Evolutionary conservation across 2,888 invertebrate species (phyloP).

Genomic region (Psylliodes chrysocephalus): DNA sequence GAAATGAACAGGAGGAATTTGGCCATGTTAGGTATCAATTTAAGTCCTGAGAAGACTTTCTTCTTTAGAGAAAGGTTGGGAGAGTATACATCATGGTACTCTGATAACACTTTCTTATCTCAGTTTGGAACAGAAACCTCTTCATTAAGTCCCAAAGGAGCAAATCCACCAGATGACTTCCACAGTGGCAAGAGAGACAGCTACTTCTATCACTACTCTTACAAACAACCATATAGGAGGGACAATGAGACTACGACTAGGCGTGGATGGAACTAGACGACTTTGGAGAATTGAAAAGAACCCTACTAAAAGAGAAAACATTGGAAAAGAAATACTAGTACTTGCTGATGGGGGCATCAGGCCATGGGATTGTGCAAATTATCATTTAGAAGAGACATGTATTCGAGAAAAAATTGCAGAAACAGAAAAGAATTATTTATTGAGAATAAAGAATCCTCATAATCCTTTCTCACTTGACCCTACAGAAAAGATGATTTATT

Average conservation of each 20-base stretch:
- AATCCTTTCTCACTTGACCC: slow-evolving; percentile 19
- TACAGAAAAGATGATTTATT: slow-evolving; percentile 5
- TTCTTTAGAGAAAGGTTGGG: slow-evolving; percentile 39
- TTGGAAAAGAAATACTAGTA: slow-evolving; percentile 6
- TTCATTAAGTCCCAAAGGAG: slow-evolving; percentile 41
- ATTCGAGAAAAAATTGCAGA: not conserved
- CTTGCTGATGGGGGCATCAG: slow-evolving; percentile 17
- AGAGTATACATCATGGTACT: slow-evolving; percentile 49
- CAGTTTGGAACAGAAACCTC: slow-evolving; percentile 47
- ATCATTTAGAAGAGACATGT: slow-evolving; percentile 17
- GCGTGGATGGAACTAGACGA: slow-evolving; percentile 38
- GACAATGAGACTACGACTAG: slow-evolving; percentile 33
- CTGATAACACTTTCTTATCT: slow-evolving; percentile 40
- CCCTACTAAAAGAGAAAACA: not conserved
- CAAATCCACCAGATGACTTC: slow-evolving; percentile 43
- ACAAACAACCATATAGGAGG: slow-evolving; percentile 45
- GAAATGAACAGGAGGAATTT: slow-evolving; percentile 34
- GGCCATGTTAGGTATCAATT: slow-evolving; percentile 38
- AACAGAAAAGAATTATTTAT: slow-evolving; percentile 3
- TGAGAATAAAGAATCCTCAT: slow-evolving; percentile 12
- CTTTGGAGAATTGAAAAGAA: slow-evolving; percentile 44
- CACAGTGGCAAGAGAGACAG: slow-evolving; percentile 40
- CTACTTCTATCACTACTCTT: slow-evolving; percentile 20
- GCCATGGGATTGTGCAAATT: slow-evolving; percentile 11
- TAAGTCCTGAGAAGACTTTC: slow-evolving; percentile 41